These are phyloP conservation scores for Macrochelys suwanniensis DNA, from an alignment of 2,797 vertebrate species.

Conservation along the genomic window DNA sequence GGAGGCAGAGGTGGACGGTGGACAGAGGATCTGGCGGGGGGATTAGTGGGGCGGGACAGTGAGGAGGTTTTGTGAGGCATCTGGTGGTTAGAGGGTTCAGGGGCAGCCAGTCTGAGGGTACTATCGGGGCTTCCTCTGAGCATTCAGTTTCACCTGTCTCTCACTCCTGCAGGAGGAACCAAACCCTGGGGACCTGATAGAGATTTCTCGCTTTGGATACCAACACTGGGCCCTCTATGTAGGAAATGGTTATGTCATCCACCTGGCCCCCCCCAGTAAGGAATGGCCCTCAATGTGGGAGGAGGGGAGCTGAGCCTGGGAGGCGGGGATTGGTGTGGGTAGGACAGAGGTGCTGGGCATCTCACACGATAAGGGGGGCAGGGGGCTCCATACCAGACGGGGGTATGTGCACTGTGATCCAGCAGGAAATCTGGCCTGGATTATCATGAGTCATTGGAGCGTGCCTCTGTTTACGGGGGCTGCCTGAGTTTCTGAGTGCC, in stretches of 20 bases:
- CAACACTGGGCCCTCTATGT: constrained; percentile 79
- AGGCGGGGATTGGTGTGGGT: not conserved
- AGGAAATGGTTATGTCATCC: constrained; percentile 75
- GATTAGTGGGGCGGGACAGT: no score
- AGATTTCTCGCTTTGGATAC: constrained; percentile 75
- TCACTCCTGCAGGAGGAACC: constrained; percentile 66
- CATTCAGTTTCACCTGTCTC: not conserved
- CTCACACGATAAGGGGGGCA: not conserved
- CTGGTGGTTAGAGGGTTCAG: not conserved
- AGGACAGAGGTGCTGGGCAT: not conserved
- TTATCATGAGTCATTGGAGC: no score
- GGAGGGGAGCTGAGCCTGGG: not conserved
- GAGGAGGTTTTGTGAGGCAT: not conserved
- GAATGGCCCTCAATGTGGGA: not conserved
- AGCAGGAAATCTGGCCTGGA: not conserved
- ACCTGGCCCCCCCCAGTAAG: constrained; percentile 54
- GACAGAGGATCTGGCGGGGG: no score
- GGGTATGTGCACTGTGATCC: not conserved
- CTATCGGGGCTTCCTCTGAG: not conserved
- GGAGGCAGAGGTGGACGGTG: no score
- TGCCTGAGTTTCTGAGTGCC: not conserved
- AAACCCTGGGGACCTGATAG: constrained; percentile 77
- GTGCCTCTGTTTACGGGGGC: not conserved
- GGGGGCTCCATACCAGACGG: not conserved
- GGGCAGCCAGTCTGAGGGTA: not conserved